phyloP scores from a whole-genome alignment of 2,113 vertebrate species.

The Tauraco erythrolophus region DNA sequence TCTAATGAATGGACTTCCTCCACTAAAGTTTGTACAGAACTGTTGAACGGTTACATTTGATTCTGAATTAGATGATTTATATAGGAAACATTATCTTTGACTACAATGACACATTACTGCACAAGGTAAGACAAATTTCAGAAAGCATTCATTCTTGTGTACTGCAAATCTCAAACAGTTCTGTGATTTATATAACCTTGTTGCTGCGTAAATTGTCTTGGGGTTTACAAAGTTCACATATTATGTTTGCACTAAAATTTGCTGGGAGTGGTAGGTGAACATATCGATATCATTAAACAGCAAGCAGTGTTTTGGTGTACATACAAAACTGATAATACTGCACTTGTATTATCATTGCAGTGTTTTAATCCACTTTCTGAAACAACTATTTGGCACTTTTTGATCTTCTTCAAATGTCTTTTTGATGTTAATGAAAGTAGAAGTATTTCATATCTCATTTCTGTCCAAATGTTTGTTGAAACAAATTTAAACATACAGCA shows the following conservation, averaged over 20 bases:
- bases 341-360: constrained; percentile 61
- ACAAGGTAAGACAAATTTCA: constrained; percentile 65
- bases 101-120: constrained; percentile 39
- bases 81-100: constrained; percentile 64
- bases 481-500: constrained; percentile 41
- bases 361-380: constrained; percentile 69
- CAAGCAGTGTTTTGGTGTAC: constrained; percentile 73
- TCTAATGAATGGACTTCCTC: constrained; percentile 62
- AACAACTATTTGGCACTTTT: constrained; percentile 74
- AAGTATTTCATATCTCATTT: constrained; percentile 66
- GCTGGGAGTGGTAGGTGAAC: constrained; percentile 72
- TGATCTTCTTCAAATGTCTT: constrained; percentile 61
- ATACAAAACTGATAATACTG: constrained; percentile 69
- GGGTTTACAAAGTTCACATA: constrained; percentile 70
- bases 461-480: constrained; percentile 65
- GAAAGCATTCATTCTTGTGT: constrained; percentile 57
- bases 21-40: constrained; percentile 68
- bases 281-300: constrained; percentile 55
- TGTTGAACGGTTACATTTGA: constrained; percentile 62
- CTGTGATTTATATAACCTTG: constrained; percentile 71
- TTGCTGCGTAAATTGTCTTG: constrained; percentile 73
- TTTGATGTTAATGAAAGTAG: constrained; percentile 62
- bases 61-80: constrained; percentile 73
- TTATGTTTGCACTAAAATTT: constrained; percentile 83
- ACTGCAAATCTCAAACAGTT: constrained; percentile 69